Percentiles rank a stretch among this genome's conserved stretches.
phyloP scores from a whole-genome alignment of 2,888 invertebrate genomes.

The Phyto melanocephala region DNA sequence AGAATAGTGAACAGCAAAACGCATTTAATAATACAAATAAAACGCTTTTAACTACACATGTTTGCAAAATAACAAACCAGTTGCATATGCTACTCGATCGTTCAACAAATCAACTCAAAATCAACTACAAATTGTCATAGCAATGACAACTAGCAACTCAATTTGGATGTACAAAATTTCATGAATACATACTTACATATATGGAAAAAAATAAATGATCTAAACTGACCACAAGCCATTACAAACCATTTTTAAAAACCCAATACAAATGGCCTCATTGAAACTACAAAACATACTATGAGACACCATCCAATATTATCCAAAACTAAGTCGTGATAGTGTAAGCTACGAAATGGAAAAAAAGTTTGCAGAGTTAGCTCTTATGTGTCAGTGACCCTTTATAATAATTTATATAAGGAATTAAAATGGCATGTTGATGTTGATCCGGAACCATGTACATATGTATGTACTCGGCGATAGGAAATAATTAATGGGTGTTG shows the following conservation, averaged over 20 bases:
- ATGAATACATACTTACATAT: slow-evolving; percentile 73
- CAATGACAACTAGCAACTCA: slow-evolving; percentile 71
- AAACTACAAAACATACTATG: too few relatives aligned
- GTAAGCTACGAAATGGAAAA: slow-evolving; percentile 1
- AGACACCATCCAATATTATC: slow-evolving; percentile 40
- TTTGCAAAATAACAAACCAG: slow-evolving; percentile 72
- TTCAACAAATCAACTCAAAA: slow-evolving; percentile 64
- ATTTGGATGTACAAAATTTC: slow-evolving; percentile 71
- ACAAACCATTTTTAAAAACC: slow-evolving; percentile 69
- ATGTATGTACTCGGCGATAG: background rate
- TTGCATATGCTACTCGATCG: slow-evolving; percentile 72
- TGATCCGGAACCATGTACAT: background rate
- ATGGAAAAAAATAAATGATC: slow-evolving; percentile 65
- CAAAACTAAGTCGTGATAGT: background rate
- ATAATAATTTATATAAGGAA: background rate
- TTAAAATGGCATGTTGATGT: background rate
- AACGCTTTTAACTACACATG: background rate
- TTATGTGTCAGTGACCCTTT: background rate
- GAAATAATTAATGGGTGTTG: background rate
- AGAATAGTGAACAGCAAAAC: background rate
- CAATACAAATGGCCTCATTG: slow-evolving; percentile 43
- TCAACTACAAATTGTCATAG: slow-evolving; percentile 57
- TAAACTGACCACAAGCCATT: slow-evolving; percentile 69
- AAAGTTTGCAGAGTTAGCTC: background rate
- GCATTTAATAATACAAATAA: too few relatives aligned